Evolutionary conservation across 1,140 invertebrate genomes (phyloP).

Genomic region (Bicyclus anynana): DNA sequence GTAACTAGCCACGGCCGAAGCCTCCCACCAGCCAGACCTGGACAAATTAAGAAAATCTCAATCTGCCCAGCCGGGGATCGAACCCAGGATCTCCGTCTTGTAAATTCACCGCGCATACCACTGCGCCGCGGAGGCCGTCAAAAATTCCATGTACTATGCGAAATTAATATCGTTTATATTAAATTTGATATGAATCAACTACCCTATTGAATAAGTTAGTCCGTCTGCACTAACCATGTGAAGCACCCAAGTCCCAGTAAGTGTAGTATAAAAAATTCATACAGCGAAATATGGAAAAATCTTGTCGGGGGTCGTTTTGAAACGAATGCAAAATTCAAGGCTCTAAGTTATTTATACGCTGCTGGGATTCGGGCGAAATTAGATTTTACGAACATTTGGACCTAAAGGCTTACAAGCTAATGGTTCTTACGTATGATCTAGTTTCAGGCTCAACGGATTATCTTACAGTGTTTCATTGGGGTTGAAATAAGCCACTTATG

Average conservation of each 20-base stretch:
- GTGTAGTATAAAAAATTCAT: constrained; percentile 50
- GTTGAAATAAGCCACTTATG: neutral
- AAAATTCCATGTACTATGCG: too few species aligned
- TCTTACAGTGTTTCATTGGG: neutral
- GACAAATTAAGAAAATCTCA: too few species aligned
- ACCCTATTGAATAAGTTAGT: neutral
- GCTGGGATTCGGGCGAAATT: constrained; percentile 20
- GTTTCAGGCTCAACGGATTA: neutral
- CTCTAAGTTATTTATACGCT: constrained; percentile 35
- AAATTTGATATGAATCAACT: too few species aligned
- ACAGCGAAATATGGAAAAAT: constrained; percentile 53
- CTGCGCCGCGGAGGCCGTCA: too few species aligned
- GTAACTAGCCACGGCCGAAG: neutral
- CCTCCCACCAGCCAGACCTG: too few species aligned
- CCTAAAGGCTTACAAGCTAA: constrained; percentile 6
- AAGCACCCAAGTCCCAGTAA: constrained; percentile 23
- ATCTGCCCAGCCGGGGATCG: too few species aligned
- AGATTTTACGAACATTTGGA: constrained; percentile 16
- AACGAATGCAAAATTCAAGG: constrained; percentile 26
- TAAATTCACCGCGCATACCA: too few species aligned
- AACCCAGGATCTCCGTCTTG: too few species aligned
- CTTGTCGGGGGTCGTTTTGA: constrained; percentile 34
- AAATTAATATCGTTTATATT: too few species aligned
- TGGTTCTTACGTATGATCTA: constrained; percentile 3
- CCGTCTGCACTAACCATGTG: constrained; percentile 4